These are phyloP conservation scores for Anas acuta DNA, from an alignment of 2,797 vertebrate species.

Conservation along the genomic window DNA sequence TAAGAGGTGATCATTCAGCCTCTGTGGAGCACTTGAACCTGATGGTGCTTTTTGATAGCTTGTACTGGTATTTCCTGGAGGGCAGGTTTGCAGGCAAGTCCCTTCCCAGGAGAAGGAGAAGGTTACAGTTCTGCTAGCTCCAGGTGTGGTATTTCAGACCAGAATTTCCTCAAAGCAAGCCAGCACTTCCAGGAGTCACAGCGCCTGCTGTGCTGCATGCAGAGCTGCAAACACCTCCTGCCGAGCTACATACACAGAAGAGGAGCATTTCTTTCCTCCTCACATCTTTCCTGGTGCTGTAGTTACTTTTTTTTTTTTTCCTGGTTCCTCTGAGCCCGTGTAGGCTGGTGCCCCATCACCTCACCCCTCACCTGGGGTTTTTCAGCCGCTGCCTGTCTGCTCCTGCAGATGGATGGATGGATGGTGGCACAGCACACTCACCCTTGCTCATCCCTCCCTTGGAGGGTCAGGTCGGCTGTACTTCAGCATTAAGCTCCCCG, in stretches of 20 bases:
- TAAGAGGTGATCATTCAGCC: too few relatives aligned
- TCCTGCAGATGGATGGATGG: fast-evolving
- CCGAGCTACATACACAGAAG: fast-evolving
- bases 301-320: not conserved
- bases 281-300: not conserved
- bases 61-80: too few relatives aligned
- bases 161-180: not conserved
- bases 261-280: not conserved
- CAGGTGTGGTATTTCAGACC: not conserved
- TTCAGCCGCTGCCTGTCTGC: fast-evolving
- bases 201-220: fast-evolving
- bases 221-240: fast-evolving
- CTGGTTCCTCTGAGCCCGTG: not conserved
- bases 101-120: not conserved
- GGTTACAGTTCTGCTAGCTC: not conserved
- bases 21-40: too few relatives aligned
- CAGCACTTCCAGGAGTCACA: fast-evolving
- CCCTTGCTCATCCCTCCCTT: not conserved
- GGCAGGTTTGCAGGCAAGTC: too few relatives aligned
- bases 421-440: fast-evolving
- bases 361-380: not conserved
- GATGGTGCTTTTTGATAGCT: too few relatives aligned
- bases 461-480: not conserved
- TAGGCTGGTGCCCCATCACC: not conserved
- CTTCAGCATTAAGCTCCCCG: not conserved